Evolutionary conservation across 2,888 invertebrate species (phyloP).

Genomic region (Parnassius orleans): DNA sequence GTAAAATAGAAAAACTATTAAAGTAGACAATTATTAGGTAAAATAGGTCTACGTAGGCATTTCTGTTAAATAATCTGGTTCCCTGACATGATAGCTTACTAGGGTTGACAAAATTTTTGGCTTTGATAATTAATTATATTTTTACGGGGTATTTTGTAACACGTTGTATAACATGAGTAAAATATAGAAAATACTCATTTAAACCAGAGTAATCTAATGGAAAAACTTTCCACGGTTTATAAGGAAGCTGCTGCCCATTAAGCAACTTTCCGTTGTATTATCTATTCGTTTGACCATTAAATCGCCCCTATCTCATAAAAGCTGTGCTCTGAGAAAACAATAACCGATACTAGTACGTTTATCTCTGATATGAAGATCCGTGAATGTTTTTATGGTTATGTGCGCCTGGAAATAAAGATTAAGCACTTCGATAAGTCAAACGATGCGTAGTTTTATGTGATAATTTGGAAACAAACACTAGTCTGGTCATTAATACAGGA

Average conservation of each 20-base stretch:
- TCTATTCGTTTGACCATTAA: constrained; percentile 44
- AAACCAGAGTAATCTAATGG: constrained; percentile 34
- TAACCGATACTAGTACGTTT: constrained; percentile 17
- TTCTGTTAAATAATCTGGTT: no score
- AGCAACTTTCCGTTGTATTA: constrained; percentile 37
- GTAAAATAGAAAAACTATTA: no score
- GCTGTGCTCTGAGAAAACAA: constrained; percentile 24
- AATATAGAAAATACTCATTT: constrained; percentile 20
- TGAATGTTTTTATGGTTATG: constrained; percentile 16
- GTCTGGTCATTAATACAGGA: background rate
- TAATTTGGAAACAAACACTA: background rate
- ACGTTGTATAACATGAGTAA: background rate
- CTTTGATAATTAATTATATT: no score
- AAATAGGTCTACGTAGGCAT: no score
- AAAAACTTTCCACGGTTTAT: constrained; percentile 35
- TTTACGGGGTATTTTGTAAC: no score
- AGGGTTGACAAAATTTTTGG: no score
- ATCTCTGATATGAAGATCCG: constrained; percentile 18
- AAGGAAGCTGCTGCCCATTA: constrained; percentile 31
- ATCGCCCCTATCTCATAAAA: constrained; percentile 41
- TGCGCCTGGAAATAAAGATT: constrained; percentile 11
- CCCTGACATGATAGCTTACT: no score
- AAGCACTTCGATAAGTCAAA: constrained; percentile 9
- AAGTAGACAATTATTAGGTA: no score
- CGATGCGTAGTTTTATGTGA: constrained; percentile 4